These are phyloP conservation scores for Asarcornis scutulata DNA, from an alignment of 2,113 vertebrate genomes.

Conservation along the genomic window DNA sequence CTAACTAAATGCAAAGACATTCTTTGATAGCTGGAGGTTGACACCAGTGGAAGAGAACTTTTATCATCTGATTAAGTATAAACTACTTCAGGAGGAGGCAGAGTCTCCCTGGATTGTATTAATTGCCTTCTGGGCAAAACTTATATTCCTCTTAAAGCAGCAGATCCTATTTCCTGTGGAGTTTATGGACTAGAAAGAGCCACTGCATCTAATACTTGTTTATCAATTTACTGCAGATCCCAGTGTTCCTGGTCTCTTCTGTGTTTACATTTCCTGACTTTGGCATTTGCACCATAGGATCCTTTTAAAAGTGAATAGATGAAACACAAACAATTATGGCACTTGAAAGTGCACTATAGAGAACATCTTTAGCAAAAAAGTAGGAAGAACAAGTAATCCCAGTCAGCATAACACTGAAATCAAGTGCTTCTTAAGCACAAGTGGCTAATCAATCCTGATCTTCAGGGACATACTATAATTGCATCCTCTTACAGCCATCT, in stretches of 20 bases:
- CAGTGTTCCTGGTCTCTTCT: not conserved
- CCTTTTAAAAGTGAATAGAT: not conserved
- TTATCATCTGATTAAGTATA: not conserved
- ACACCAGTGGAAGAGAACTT: not conserved
- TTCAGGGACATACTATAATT: not conserved
- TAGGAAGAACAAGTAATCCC: not conserved
- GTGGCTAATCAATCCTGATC: not conserved
- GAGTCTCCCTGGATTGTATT: not conserved
- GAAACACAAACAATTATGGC: not conserved
- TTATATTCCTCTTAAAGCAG: not conserved
- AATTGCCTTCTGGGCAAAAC: not conserved
- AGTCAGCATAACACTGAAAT: not conserved
- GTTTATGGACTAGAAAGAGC: not conserved
- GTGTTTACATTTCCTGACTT: not conserved
- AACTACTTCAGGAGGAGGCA: not conserved
- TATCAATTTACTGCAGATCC: not conserved
- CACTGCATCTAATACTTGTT: fast-evolving
- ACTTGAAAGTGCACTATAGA: not conserved
- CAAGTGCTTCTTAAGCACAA: slow-evolving; percentile 7
- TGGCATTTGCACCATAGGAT: not conserved
- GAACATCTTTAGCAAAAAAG: not conserved
- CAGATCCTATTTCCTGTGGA: not conserved
- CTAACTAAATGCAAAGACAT: not conserved
- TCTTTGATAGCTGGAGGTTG: fast-evolving
- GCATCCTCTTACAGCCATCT: not conserved